Evolutionary conservation across 2,113 vertebrate genomes (phyloP).

Genomic region (Neopipo cinnamomea): DNA sequence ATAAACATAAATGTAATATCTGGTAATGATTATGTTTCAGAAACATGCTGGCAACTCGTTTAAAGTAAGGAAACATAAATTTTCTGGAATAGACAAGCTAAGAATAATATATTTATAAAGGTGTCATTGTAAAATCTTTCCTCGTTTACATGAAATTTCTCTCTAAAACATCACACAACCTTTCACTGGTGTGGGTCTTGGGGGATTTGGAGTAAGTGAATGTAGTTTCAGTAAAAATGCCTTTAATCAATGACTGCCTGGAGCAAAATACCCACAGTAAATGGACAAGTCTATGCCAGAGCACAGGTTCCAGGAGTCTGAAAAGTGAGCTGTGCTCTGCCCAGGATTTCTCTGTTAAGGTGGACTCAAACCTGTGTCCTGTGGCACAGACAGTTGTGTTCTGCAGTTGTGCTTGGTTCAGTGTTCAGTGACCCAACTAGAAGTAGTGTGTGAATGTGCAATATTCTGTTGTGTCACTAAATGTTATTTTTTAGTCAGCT

Average conservation of each 20-base stretch:
- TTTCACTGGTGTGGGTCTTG: not conserved
- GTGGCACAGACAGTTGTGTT: too few relatives aligned
- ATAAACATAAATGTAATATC: not conserved
- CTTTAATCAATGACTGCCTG: not conserved
- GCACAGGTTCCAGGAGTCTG: not conserved
- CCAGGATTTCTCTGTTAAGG: fast-evolving
- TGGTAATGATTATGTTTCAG: not conserved
- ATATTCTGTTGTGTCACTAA: not conserved
- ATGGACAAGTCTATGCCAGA: not conserved
- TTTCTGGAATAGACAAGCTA: not conserved
- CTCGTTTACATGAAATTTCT: not conserved
- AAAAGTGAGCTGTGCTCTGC: not conserved
- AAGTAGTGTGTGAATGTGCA: not conserved
- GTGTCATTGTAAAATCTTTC: not conserved
- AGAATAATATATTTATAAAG: not conserved
- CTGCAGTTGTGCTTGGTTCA: not conserved
- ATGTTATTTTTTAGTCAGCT: not conserved
- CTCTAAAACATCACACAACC: not conserved
- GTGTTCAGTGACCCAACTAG: fast-evolving
- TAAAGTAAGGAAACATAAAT: not conserved
- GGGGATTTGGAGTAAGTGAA: not conserved
- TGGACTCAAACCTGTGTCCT: not conserved
- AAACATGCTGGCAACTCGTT: not conserved
- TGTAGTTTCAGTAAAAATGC: not conserved
- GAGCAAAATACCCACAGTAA: not conserved